Conservation (phyloP, 2,888 invertebrate species). For the Diaprepes abbreviatus region DNA sequence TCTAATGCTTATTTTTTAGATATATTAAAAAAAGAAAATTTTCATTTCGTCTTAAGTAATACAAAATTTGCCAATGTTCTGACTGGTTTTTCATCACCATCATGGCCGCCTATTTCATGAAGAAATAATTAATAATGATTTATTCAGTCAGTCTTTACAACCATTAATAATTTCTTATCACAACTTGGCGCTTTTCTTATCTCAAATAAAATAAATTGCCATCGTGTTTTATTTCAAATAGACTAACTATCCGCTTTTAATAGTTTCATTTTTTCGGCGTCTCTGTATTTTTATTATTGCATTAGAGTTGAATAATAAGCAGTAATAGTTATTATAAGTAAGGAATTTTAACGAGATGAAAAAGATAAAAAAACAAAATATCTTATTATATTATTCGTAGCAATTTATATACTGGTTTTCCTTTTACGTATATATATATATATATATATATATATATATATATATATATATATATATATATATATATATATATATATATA, state of each 20-base stretch:
- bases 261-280: background rate
- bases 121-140: background rate
- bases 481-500: too few relatives aligned
- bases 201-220: background rate
- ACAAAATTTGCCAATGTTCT: too few relatives aligned
- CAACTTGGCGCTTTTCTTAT: background rate
- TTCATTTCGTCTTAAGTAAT: too few relatives aligned
- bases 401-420: background rate
- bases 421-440: too few relatives aligned
- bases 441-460: too few relatives aligned
- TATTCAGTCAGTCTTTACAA: background rate
- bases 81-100: too few relatives aligned
- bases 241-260: background rate
- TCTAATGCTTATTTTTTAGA: too few relatives aligned
- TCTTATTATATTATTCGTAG: background rate
- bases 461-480: too few relatives aligned
- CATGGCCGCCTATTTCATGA: background rate
- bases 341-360: slow-evolving; percentile 5
- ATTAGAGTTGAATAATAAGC: slow-evolving; percentile 11
- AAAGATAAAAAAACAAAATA: slow-evolving; percentile 3
- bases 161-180: background rate
- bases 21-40: too few relatives aligned
- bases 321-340: background rate
- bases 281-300: background rate
- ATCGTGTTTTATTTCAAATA: background rate